Percentiles rank a stretch among this genome's conserved stretches.
Evolutionary conservation across 2,113 vertebrate species (phyloP).

Genomic region (Paratilapia polleni): DNA sequence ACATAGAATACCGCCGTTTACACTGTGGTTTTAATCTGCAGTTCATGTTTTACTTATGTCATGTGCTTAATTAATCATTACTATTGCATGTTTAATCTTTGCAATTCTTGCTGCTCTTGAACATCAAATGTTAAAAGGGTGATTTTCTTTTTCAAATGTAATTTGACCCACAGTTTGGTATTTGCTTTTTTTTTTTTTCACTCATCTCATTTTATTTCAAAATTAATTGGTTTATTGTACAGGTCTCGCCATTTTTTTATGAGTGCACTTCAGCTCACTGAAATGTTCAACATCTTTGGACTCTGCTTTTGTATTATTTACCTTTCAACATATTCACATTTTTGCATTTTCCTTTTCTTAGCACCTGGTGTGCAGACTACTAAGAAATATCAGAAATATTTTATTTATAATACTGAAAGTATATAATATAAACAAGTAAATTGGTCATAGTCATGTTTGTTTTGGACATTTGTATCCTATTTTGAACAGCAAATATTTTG

Average conservation of each 20-base stretch:
- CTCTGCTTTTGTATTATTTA: slow-evolving; percentile 60
- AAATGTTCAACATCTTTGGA: slow-evolving; percentile 46
- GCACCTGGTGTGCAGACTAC: slow-evolving; percentile 83
- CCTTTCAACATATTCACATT: slow-evolving; percentile 63
- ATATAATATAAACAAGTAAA: slow-evolving; percentile 75
- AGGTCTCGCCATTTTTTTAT: slow-evolving; percentile 14
- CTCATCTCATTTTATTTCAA: slow-evolving; percentile 29
- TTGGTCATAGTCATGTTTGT: slow-evolving; percentile 72
- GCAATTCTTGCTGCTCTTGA: neutral
- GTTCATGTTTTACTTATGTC: neutral
- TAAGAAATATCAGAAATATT: slow-evolving; percentile 68
- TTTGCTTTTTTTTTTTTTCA: slow-evolving; percentile 19
- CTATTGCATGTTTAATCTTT: neutral
- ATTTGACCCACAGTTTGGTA: neutral
- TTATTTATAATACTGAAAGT: slow-evolving; percentile 76
- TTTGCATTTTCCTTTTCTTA: slow-evolving; percentile 68
- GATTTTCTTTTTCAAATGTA: neutral
- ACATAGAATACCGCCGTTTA: too few species aligned
- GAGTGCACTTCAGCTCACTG: slow-evolving; percentile 45
- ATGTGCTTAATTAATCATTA: neutral
- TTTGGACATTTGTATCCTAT: slow-evolving; percentile 77
- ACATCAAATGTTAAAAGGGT: neutral
- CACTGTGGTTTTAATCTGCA: neutral
- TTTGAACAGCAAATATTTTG: slow-evolving; percentile 76
- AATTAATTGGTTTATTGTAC: slow-evolving; percentile 27